Evolutionary conservation across 2,113 vertebrate genomes (phyloP).

Genomic region (Tringa solitaria): DNA sequence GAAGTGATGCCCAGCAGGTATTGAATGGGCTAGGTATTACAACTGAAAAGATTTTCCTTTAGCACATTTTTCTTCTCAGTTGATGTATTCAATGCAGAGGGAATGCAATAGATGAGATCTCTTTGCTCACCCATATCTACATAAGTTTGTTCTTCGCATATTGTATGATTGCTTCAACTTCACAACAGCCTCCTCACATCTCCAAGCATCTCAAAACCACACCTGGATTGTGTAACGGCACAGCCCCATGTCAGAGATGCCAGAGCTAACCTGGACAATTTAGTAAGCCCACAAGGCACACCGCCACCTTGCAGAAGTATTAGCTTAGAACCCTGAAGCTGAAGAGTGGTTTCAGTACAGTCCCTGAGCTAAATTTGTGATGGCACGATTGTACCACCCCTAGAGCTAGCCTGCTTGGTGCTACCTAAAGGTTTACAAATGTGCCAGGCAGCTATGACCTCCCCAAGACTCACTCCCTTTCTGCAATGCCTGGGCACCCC

Average conservation of each 20-base stretch:
- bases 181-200: background rate
- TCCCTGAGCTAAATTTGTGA: background rate
- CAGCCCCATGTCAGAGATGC: background rate
- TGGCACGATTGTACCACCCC: background rate
- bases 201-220: background rate
- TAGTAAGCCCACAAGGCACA: background rate
- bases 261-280: background rate
- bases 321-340: background rate
- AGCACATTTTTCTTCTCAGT: background rate
- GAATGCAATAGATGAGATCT: background rate
- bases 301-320: background rate
- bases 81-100: background rate
- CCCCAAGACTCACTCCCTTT: background rate
- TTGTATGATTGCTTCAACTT: background rate
- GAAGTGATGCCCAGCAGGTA: background rate
- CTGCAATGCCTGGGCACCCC: background rate
- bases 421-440: background rate
- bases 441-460: background rate
- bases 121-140: background rate
- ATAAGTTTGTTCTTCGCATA: background rate
- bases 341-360: background rate
- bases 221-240: background rate
- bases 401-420: background rate
- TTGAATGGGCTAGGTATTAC: background rate
- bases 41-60: constrained; percentile 16